Percentiles rank a stretch among this genome's conserved stretches.
These are phyloP conservation scores for Bufo bufo DNA, from an alignment of 2,113 vertebrate species.

Conservation along the genomic window DNA sequence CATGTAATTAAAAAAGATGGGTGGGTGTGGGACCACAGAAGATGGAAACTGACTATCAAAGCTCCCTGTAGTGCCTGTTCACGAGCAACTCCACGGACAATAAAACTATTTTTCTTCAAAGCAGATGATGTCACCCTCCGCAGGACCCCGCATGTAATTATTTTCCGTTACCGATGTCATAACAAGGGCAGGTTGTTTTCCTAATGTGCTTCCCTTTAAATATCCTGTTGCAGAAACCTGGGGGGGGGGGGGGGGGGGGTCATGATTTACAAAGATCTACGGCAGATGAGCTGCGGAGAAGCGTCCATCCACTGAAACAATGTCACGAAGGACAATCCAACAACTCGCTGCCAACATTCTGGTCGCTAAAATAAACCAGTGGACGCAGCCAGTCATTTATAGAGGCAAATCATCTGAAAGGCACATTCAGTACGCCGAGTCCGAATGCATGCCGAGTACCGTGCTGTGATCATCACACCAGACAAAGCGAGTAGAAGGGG, in stretches of 20 bases:
- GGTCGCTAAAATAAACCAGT: no score
- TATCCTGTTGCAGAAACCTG: slow-evolving; percentile 1
- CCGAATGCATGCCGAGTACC: no score
- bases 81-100: neutral
- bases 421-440: no score
- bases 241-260: no score
- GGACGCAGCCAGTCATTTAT: no score
- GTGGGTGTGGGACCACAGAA: slow-evolving; percentile 11
- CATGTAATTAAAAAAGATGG: neutral
- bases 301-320: no score
- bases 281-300: neutral
- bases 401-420: no score
- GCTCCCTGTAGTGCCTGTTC: neutral
- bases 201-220: neutral
- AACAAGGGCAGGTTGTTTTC: slow-evolving; percentile 10
- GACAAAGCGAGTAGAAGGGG: no score
- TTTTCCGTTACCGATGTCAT: neutral
- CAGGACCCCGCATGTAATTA: slow-evolving; percentile 23
- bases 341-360: neutral
- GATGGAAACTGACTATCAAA: neutral
- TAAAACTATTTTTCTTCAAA: slow-evolving; percentile 31
- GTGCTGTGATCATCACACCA: no score
- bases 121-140: slow-evolving; percentile 20
- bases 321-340: neutral
- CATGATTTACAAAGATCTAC: neutral